Base-by-base conservation (phyloP, 2,113 vertebrate species). In the Peromyscus leucopus region DNA sequence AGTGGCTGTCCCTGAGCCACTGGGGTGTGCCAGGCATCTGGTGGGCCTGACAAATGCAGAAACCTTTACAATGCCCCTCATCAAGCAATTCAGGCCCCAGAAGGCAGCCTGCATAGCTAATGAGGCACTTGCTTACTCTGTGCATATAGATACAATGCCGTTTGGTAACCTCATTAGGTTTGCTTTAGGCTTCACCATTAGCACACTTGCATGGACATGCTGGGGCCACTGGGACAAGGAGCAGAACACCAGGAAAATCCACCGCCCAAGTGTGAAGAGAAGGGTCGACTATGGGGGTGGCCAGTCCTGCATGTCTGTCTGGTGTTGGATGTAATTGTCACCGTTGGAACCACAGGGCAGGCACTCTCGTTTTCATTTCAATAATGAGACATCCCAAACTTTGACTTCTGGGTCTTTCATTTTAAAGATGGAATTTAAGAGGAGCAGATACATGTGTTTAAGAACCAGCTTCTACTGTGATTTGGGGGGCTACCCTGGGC, bases 11-110 rank as follows among this genome's bases (percentile, higher is more conserved):
- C 89, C 84, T 94, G 91, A 96, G 93, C 57, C 22, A 67, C 48
- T 91, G 93, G 95, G 63, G 55, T 51, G 85, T 95, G 95, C 97
- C 80, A 92, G 97, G 93, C 98, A 98, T 98, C 98, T 98, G 97
- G 97, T 89, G 92, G 94, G 95, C 89, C 98, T 96, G 95, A 98
- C 97, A 97, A 96, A 97, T 74, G 96, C 96, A 96, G 11, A 0
- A 95, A 63, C 78, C 57, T 90, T 92, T 95, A 97, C 96, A 96
- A 97, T 96, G 93, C 92, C 95, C 96, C 51, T 63, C 93, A 67
- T 93, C 95, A 96, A 89, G 92, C 97, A 96, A 86, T 96, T 97
- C 96, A 97, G 96, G 89, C 86, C 94, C 82, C 97, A 93, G 97
- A 97, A 97, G 94, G 63, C 89, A 90, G 86, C 63, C 67, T 55